Percentiles rank a stretch among this genome's conserved stretches.
phyloP scores from a whole-genome alignment of 2,797 vertebrate species.

The Lacerta agilis region DNA sequence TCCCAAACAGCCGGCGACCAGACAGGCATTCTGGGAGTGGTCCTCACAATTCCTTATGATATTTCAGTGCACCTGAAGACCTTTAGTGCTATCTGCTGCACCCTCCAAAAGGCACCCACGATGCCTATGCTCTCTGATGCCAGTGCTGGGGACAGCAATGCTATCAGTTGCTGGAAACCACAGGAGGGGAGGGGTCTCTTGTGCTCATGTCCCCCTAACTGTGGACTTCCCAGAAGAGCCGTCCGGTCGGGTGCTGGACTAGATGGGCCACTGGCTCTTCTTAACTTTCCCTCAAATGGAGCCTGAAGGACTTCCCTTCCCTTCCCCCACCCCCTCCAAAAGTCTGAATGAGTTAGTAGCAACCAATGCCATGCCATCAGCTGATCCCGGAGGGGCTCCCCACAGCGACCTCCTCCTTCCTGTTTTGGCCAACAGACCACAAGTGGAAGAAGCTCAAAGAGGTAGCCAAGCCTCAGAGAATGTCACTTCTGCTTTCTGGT shows the following conservation, averaged over 20 bases:
- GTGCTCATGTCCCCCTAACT: no score
- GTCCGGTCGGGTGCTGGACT: no score
- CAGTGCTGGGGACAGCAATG: no score
- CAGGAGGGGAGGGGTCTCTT: no score
- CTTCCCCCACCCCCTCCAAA: background rate
- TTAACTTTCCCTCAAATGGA: no score
- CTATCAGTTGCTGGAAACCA: no score
- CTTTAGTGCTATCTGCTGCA: background rate
- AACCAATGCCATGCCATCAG: conserved; percentile 53
- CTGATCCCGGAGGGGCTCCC: conserved; percentile 66
- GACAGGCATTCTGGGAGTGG: background rate
- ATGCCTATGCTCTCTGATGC: no score
- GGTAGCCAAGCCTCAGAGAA: conserved; percentile 65
- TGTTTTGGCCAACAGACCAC: conserved; percentile 73
- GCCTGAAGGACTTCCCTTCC: background rate
- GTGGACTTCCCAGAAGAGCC: no score
- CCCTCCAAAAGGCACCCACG: no score
- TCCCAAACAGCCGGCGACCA: background rate
- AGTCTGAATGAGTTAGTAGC: conserved; percentile 59
- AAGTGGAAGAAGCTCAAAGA: conserved; percentile 52
- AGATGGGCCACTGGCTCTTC: no score
- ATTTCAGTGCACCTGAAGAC: background rate
- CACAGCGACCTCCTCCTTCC: conserved; percentile 73
- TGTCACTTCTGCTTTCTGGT: conserved; percentile 76
- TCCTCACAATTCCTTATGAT: background rate